A percentile compares a stretch with the other conserved stretches of the same genome.
Evolutionary conservation across 2,797 vertebrate genomes (phyloP).

Genomic region (Schizopygopsis malacanthus): DNA sequence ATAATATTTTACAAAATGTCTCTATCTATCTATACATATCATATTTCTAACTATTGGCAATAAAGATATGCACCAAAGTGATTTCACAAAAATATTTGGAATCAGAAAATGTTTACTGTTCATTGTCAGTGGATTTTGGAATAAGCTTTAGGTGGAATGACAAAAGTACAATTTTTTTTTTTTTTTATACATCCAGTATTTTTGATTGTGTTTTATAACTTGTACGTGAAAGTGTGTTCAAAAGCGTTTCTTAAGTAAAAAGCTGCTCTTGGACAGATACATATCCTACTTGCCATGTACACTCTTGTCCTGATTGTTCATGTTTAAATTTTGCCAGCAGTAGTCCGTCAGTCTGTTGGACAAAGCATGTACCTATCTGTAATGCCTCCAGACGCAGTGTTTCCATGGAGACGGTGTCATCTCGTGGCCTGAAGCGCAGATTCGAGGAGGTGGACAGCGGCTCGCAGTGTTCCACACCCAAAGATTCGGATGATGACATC

Average conservation of each 20-base stretch:
- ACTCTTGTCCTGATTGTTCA: not conserved
- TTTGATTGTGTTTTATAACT: not conserved
- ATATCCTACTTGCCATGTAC: not conserved
- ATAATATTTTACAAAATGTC: too few relatives aligned
- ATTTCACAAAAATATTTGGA: not conserved
- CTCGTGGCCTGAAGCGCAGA: conserved; percentile 90
- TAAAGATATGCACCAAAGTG: not conserved
- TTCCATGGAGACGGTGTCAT: conserved; percentile 90
- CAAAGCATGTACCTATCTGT: conserved; percentile 47
- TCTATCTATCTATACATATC: not conserved
- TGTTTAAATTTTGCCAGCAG: conserved; percentile 10
- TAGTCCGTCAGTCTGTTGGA: conserved; percentile 15
- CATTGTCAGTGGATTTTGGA: not conserved
- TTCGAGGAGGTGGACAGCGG: conserved; percentile 92
- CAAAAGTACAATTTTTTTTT: not conserved
- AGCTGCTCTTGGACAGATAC: too few relatives aligned
- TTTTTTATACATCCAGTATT: not conserved
- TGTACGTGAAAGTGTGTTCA: not conserved
- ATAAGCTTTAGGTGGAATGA: not conserved
- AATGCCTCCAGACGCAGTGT: conserved; percentile 76
- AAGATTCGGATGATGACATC: conserved; percentile 92
- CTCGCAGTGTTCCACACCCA: conserved; percentile 87
- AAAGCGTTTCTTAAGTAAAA: not conserved
- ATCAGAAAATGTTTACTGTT: not conserved
- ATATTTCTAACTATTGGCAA: too few relatives aligned